phyloP scores from a whole-genome alignment of 2,113 vertebrate genomes.

The Ceratotherium simum region DNA sequence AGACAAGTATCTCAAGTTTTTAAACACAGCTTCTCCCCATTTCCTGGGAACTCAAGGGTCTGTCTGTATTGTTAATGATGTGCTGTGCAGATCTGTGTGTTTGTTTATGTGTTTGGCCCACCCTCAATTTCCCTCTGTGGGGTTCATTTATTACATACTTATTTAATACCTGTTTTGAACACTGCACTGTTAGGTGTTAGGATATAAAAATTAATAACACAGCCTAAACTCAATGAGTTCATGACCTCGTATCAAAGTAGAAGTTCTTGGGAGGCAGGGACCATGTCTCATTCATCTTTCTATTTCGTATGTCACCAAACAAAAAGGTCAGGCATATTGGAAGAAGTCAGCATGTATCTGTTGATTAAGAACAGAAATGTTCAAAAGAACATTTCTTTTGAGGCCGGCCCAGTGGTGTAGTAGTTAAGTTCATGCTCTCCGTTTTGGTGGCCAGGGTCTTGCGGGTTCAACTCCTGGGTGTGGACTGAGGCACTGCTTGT shows the following conservation, averaged over 20 bases:
- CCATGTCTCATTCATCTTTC: neutral
- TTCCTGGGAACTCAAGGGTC: neutral
- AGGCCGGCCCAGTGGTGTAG: neutral
- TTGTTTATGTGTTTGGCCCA: neutral
- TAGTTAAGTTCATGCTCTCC: neutral
- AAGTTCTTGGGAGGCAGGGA: neutral
- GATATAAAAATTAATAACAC: neutral
- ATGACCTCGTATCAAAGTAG: neutral
- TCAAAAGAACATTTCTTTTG: neutral
- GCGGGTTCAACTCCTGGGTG: too few species aligned
- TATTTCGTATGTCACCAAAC: neutral
- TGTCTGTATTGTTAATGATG: neutral
- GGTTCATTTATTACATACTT: neutral
- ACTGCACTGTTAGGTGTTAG: neutral
- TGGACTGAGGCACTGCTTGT: too few species aligned
- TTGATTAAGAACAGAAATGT: slow-evolving; percentile 32
- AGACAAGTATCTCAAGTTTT: neutral
- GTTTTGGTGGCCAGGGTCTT: too few species aligned
- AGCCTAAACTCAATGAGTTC: neutral
- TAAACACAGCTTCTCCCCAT: neutral
- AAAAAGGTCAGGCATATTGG: neutral
- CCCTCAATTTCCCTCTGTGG: neutral
- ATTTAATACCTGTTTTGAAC: neutral
- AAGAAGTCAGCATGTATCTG: neutral
- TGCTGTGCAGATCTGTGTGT: neutral